Conservation (phyloP, 2,113 vertebrate genomes). For the Psephotus haematonotus region DNA sequence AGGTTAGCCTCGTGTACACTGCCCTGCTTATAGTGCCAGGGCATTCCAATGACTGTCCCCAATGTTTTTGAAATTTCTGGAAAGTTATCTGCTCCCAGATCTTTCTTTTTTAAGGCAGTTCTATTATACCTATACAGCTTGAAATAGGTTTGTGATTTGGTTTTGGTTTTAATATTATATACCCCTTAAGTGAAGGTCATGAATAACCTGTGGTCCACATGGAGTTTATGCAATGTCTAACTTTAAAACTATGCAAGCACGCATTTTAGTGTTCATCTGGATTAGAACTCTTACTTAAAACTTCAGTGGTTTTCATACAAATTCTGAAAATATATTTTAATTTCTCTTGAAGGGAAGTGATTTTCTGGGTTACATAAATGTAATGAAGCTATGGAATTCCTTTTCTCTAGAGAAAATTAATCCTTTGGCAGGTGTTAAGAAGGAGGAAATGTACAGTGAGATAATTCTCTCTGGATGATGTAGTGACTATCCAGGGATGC, state of each 20-base stretch:
- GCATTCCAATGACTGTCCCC: not conserved
- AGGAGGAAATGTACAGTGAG: not conserved
- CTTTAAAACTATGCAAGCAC: not conserved
- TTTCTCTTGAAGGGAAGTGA: not conserved
- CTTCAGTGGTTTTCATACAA: not conserved
- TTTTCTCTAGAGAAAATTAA: slow-evolving; percentile 2
- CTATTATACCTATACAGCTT: not conserved
- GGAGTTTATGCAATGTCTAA: not conserved
- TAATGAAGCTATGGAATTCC: not conserved
- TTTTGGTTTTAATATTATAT: not conserved
- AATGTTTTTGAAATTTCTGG: not conserved
- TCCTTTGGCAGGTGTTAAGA: not conserved
- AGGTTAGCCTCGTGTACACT: not conserved
- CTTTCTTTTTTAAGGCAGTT: not conserved
- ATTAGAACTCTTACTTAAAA: not conserved
- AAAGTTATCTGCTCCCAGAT: not conserved
- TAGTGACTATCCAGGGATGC: not conserved
- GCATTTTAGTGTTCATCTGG: not conserved
- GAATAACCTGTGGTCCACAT: not conserved
- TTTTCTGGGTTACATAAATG: not conserved
- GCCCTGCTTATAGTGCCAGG: not conserved
- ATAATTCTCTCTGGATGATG: not conserved
- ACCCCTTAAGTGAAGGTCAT: not conserved
- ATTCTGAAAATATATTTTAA: not conserved
- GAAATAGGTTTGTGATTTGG: not conserved